Evolutionary conservation across 1,140 invertebrate species (phyloP).

Genomic region (Ceratina japonica): DNA sequence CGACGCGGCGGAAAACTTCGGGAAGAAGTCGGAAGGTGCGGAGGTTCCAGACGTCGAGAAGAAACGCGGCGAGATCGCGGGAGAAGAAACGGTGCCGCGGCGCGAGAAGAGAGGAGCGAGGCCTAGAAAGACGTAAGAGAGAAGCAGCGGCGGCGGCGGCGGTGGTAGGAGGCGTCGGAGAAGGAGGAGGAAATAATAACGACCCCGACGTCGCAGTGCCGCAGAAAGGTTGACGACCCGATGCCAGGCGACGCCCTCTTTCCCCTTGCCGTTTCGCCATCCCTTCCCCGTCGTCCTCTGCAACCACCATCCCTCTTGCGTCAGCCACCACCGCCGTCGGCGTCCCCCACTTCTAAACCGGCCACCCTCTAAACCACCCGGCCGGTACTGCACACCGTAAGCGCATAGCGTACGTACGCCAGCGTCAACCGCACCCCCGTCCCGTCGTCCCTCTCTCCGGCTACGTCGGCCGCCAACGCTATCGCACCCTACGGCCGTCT

Average conservation of each 20-base stretch:
- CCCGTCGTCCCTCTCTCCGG: constrained; percentile 35
- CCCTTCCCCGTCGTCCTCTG: constrained; percentile 39
- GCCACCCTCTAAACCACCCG: constrained; percentile 52
- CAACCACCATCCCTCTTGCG: constrained; percentile 55
- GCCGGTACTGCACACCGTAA: constrained; percentile 60
- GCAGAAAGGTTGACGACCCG: constrained; percentile 78
- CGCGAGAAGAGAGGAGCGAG: constrained; percentile 25
- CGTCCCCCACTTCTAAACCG: constrained; percentile 54
- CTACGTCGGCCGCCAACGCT: constrained; percentile 37
- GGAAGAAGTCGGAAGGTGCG: not conserved
- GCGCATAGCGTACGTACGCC: constrained; percentile 63
- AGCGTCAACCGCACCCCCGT: constrained; percentile 35
- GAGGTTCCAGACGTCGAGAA: not conserved
- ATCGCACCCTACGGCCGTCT: constrained; percentile 71
- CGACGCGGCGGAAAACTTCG: not conserved
- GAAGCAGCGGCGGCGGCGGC: not conserved
- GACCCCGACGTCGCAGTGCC: constrained; percentile 77
- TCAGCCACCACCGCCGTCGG: constrained; percentile 40
- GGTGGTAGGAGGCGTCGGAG: constrained; percentile 19
- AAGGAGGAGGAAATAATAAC: constrained; percentile 76
- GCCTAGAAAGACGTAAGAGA: constrained; percentile 17
- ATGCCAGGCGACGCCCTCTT: constrained; percentile 74
- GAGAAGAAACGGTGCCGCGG: constrained; percentile 27
- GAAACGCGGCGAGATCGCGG: constrained; percentile 22
- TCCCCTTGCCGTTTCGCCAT: constrained; percentile 40